A percentile compares a stretch with the other conserved stretches of the same genome.
These are phyloP conservation scores for Carcinoscorpius rotundicauda DNA, from an alignment of 1,140 invertebrate genomes.

Conservation along the genomic window DNA sequence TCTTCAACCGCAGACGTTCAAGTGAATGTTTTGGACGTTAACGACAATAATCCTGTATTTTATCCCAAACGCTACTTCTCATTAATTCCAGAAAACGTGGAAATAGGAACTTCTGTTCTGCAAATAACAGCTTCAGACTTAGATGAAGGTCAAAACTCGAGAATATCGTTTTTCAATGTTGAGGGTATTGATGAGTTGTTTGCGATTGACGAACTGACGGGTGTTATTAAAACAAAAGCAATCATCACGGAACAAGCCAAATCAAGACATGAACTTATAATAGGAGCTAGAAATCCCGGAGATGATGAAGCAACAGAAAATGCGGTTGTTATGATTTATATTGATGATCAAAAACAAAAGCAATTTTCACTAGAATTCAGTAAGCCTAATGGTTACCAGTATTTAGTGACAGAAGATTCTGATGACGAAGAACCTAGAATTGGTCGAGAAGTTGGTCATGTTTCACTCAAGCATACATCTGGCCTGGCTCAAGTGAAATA, in stretches of 20 bases:
- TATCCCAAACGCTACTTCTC: constrained; percentile 73
- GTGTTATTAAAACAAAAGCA: constrained; percentile 52
- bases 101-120: constrained; percentile 70
- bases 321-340: constrained; percentile 66
- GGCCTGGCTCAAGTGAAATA: constrained; percentile 43
- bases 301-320: constrained; percentile 53
- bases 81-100: constrained; percentile 54
- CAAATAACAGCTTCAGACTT: constrained; percentile 79
- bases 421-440: constrained; percentile 38
- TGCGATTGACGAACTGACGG: constrained; percentile 63
- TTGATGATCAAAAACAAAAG: constrained; percentile 42
- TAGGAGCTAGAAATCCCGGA: constrained; percentile 65
- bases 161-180: constrained; percentile 73
- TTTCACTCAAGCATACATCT: constrained; percentile 40
- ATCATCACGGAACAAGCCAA: constrained; percentile 44
- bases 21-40: constrained; percentile 69
- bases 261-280: constrained; percentile 51
- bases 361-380: constrained; percentile 50
- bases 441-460: constrained; percentile 57
- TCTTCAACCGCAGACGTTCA: constrained; percentile 74
- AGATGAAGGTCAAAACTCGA: constrained; percentile 76
- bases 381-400: constrained; percentile 55
- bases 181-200: constrained; percentile 82
- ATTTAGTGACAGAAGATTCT: constrained; percentile 63
- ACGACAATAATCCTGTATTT: constrained; percentile 79